These are phyloP conservation scores for Spea multiplicata DNA, from an alignment of 2,113 vertebrate genomes.

Conservation along the genomic window DNA sequence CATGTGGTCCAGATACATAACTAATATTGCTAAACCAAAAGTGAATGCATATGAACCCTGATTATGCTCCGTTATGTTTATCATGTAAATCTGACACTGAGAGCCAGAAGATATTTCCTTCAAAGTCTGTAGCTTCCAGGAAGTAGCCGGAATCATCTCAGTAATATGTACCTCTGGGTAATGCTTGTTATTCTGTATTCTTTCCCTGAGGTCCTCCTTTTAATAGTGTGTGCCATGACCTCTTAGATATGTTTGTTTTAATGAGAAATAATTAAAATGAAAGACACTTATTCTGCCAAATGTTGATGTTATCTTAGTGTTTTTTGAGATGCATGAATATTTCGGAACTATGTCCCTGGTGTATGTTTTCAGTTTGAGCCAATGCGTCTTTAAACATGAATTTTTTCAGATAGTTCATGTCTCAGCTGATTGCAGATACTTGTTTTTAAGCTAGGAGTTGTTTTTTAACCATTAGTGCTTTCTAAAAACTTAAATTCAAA, in stretches of 20 bases:
- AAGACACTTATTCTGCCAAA: constrained; percentile 17
- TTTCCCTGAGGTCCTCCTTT: background rate
- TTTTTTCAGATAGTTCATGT: background rate
- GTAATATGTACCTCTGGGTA: background rate
- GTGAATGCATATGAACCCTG: background rate
- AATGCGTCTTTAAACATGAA: background rate
- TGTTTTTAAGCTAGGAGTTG: background rate
- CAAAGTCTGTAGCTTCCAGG: background rate
- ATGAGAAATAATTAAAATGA: constrained; percentile 34
- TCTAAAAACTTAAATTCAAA: no score
- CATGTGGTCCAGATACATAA: background rate
- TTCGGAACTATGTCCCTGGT: background rate
- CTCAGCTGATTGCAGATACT: background rate
- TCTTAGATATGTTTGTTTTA: constrained; percentile 31
- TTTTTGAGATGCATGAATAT: constrained; percentile 25
- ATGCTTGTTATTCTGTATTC: constrained; percentile 21
- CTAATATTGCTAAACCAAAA: background rate
- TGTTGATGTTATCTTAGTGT: constrained; percentile 8
- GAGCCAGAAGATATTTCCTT: background rate
- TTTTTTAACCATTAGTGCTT: background rate
- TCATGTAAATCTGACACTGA: background rate
- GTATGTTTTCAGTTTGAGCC: background rate
- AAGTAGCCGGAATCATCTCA: background rate
- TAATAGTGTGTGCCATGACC: background rate
- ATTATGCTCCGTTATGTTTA: background rate